Conservation (phyloP, 2,797 vertebrate genomes). For the Sebastes variabilis region DNA sequence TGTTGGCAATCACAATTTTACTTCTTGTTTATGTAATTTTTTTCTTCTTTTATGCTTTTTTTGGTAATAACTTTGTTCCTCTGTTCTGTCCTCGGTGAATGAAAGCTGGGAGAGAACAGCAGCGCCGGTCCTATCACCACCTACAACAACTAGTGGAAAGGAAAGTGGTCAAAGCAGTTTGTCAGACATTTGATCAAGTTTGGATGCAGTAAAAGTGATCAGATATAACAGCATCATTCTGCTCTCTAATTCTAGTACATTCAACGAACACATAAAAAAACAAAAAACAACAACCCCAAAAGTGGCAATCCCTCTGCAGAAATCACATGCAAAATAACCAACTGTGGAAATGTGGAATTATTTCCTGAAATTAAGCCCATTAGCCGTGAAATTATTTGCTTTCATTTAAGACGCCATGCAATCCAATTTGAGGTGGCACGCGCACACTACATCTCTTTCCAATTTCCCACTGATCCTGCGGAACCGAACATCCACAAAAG, state of each 20-base stretch:
- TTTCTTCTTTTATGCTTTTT: slow-evolving; percentile 45
- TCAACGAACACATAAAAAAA: slow-evolving; percentile 19
- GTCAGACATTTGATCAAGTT: slow-evolving; percentile 53
- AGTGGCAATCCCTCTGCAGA: slow-evolving; percentile 56
- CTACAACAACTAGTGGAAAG: slow-evolving; percentile 24
- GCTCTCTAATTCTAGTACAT: slow-evolving; percentile 53
- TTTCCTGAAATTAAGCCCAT: slow-evolving; percentile 81
- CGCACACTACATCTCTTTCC: slow-evolving; percentile 66
- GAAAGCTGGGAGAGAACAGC: slow-evolving; percentile 35
- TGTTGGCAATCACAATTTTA: slow-evolving; percentile 75
- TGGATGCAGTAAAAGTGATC: slow-evolving; percentile 27
- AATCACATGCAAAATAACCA: slow-evolving; percentile 75
- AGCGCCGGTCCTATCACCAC: slow-evolving; percentile 17
- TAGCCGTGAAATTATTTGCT: slow-evolving; percentile 83
- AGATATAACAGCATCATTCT: background rate
- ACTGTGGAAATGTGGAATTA: slow-evolving; percentile 79
- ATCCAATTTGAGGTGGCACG: slow-evolving; percentile 76
- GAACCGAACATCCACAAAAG: slow-evolving; percentile 71
- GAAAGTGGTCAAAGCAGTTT: slow-evolving; percentile 42
- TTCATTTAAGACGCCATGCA: slow-evolving; percentile 78
- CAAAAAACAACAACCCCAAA: slow-evolving; percentile 54
- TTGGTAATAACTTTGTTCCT: slow-evolving; percentile 62
- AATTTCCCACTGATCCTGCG: slow-evolving; percentile 77
- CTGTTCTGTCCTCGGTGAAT: slow-evolving; percentile 42
- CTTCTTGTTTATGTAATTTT: slow-evolving; percentile 66